Conservation (phyloP, 2,888 invertebrate species). For the Tetheella fluctuosa region DNA sequence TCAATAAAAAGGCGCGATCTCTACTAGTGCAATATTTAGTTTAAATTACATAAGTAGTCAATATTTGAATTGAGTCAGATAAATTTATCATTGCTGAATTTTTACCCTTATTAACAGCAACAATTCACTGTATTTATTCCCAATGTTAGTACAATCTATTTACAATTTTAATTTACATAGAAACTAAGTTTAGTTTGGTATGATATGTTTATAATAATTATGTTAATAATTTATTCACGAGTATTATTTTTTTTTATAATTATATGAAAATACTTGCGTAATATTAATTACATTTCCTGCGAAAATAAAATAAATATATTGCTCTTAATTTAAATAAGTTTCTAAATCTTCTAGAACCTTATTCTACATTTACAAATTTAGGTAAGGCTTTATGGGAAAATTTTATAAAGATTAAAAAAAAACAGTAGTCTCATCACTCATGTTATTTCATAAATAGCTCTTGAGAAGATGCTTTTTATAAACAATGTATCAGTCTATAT, state of each 20-base stretch:
- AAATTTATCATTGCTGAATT: no score
- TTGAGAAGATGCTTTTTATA: background rate
- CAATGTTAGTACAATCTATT: background rate
- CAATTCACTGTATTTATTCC: background rate
- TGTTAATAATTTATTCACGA: background rate
- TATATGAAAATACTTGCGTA: background rate
- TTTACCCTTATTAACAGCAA: background rate
- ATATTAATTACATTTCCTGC: background rate
- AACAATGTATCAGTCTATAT: background rate
- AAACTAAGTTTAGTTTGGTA: background rate
- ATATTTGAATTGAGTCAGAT: no score
- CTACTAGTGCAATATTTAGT: no score
- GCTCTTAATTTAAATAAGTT: background rate
- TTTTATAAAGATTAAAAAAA: no score
- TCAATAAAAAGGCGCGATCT: no score
- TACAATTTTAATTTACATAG: background rate
- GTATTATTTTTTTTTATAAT: background rate
- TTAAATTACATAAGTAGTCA: no score
- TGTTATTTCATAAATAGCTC: constrained; percentile 1
- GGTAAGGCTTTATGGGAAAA: background rate
- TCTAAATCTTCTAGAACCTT: background rate
- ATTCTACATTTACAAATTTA: background rate
- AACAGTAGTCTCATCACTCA: background rate
- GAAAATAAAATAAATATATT: background rate
- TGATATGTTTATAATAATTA: background rate